phyloP scores from a whole-genome alignment of 2,113 vertebrate species.

The Myocastor coypus region DNA sequence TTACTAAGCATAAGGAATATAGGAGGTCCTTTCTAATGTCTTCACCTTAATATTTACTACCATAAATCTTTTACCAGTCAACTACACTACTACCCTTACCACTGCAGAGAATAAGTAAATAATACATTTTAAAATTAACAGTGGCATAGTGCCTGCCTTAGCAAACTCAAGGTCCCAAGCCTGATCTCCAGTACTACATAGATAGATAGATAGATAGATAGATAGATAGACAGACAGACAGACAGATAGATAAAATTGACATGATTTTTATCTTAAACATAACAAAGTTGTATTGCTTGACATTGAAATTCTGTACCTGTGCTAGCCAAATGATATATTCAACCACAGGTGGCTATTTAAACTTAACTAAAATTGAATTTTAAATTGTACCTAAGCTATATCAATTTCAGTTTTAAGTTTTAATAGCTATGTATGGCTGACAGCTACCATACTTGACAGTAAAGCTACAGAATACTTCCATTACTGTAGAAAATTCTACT shows the following conservation, averaged over 20 bases:
- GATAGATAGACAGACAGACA: too few relatives aligned
- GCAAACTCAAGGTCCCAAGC: too few relatives aligned
- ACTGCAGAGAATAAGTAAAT: conserved; percentile 1
- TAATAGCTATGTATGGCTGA: conserved; percentile 11
- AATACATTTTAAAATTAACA: conserved; percentile 29
- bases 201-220: too few relatives aligned
- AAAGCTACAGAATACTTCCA: neutral
- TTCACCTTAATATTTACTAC: conserved; percentile 25
- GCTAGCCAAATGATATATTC: neutral
- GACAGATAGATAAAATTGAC: neutral
- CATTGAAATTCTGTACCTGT: neutral
- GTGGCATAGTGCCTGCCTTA: too few relatives aligned
- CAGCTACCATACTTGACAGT: neutral
- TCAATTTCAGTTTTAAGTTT: conserved; percentile 46
- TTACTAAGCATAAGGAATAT: conserved; percentile 21
- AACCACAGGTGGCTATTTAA: neutral
- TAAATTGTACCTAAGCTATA: neutral
- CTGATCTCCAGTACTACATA: too few relatives aligned
- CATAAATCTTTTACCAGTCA: neutral
- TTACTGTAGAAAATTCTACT: conserved; percentile 47
- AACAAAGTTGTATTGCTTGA: conserved; percentile 50
- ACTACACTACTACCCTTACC: conserved; percentile 12
- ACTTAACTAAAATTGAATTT: conserved; percentile 46
- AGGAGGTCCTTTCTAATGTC: neutral
- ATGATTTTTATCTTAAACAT: neutral